Evolutionary conservation across 1,140 invertebrate species (phyloP).

Genomic region (Tetraneura akinire): DNA sequence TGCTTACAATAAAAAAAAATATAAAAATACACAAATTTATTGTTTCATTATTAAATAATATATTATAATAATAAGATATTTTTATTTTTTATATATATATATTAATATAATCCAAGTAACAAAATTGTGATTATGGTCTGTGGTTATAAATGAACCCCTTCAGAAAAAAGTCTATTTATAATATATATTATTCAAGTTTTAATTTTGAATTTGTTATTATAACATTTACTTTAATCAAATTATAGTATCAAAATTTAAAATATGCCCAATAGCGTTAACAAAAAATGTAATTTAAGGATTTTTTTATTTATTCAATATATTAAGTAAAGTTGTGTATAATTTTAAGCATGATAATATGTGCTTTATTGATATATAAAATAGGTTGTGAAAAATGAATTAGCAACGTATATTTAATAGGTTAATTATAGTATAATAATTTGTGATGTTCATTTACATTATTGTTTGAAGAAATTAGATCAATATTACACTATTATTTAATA

Average conservation of each 20-base stretch:
- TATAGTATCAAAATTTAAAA: conserved; percentile 24
- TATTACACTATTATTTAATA: neutral
- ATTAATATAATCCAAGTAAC: too few relatives aligned
- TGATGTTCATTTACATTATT: neutral
- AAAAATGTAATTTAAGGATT: too few relatives aligned
- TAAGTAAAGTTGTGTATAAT: conserved; percentile 24
- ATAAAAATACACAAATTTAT: too few relatives aligned
- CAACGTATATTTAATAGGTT: neutral
- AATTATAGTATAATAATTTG: neutral
- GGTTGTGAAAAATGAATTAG: conserved; percentile 24
- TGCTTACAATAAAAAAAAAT: too few relatives aligned
- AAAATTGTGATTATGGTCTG: too few relatives aligned
- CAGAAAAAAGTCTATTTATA: neutral
- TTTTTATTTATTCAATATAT: neutral
- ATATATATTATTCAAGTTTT: neutral
- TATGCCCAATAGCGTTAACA: neutral
- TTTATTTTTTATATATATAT: too few relatives aligned
- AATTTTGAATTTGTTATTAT: neutral
- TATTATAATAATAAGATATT: too few relatives aligned
- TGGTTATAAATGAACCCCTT: too few relatives aligned
- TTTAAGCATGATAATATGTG: neutral
- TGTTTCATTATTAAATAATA: too few relatives aligned
- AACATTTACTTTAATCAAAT: conserved; percentile 23
- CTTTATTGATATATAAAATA: neutral
- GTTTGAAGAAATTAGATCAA: neutral